Evolutionary conservation across 1,140 invertebrate genomes (phyloP).

Genomic region (Augochlora pura): DNA sequence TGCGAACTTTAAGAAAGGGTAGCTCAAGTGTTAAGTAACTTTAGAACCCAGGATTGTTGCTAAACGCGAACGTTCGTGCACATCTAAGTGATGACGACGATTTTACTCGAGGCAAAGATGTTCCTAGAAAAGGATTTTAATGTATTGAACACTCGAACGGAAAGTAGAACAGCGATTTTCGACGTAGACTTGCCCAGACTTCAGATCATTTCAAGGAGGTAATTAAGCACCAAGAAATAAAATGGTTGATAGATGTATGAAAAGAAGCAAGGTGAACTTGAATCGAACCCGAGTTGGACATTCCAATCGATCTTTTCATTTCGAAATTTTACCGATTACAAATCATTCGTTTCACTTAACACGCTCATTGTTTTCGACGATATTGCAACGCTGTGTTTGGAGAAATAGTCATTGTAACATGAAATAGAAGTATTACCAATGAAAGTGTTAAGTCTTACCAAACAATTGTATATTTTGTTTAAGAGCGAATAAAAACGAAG

Average conservation of each 20-base stretch:
- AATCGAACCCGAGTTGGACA: neutral
- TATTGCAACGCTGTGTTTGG: neutral
- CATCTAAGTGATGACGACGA: neutral
- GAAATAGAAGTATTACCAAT: neutral
- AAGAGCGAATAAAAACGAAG: neutral
- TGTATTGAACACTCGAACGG: neutral
- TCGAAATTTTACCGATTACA: neutral
- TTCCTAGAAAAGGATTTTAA: slow-evolving; percentile 33
- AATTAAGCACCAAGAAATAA: neutral
- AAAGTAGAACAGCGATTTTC: neutral
- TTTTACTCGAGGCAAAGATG: slow-evolving; percentile 12
- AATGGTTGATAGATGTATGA: neutral
- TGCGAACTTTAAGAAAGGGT: too few species aligned
- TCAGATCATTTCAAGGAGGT: neutral
- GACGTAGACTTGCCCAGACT: neutral
- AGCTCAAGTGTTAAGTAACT: slow-evolving; percentile 9
- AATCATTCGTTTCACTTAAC: neutral
- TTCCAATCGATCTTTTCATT: neutral
- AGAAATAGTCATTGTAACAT: neutral
- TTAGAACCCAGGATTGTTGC: neutral
- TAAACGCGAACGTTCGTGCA: neutral
- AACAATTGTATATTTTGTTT: slow-evolving; percentile 1
- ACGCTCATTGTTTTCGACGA: neutral
- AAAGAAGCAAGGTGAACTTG: neutral
- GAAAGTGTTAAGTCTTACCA: slow-evolving; percentile 8